These are phyloP conservation scores for Candidula unifasciata DNA, from an alignment of 2,888 invertebrate species.

Conservation along the genomic window DNA sequence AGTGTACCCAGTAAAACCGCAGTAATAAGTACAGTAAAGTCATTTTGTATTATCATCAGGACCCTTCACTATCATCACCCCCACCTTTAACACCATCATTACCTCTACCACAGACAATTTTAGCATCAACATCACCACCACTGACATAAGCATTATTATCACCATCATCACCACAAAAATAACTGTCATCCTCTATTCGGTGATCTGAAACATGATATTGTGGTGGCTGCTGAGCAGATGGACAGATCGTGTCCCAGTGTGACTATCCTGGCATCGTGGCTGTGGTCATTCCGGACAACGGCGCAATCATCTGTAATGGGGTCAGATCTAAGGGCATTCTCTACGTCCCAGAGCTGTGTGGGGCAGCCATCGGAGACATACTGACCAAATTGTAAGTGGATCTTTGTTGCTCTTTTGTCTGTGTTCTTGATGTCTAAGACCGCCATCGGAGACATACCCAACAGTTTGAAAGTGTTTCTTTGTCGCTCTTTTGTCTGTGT, in stretches of 20 bases:
- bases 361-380: not conserved
- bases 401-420: too few relatives aligned
- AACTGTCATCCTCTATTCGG: not conserved
- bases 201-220: not conserved
- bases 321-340: not conserved
- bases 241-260: not conserved
- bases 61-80: conserved; percentile 17
- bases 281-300: not conserved
- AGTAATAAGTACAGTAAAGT: too few relatives aligned
- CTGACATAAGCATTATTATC: conserved; percentile 27
- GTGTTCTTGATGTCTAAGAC: too few relatives aligned
- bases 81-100: conserved; percentile 20
- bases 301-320: conserved; percentile 9
- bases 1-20: too few relatives aligned
- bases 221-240: not conserved
- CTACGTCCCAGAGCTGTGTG: conserved; percentile 24
- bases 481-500: too few relatives aligned
- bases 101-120: not conserved
- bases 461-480: too few relatives aligned
- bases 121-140: conserved; percentile 29
- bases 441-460: too few relatives aligned
- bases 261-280: conserved; percentile 29
- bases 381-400: too few relatives aligned
- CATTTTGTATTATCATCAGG: conserved; percentile 16
- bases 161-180: not conserved